Base-by-base conservation (phyloP, 1,140 invertebrate species). In the Drosophila guanche region DNA sequence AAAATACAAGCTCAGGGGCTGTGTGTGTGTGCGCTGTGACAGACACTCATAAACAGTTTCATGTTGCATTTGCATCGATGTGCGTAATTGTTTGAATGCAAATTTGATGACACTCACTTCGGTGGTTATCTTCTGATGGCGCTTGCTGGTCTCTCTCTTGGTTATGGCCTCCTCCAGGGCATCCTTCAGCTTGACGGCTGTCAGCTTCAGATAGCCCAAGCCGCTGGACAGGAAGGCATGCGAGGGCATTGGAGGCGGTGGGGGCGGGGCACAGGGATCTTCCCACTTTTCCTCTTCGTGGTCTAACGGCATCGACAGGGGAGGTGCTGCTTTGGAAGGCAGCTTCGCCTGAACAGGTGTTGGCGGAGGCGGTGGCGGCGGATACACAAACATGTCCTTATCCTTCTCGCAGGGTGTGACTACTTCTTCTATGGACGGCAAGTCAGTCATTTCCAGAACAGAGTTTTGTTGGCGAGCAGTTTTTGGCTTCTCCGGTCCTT, bases 361-460 rank as follows among this genome's bases (percentile, higher is more conserved):
- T 2, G 89, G 75, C 1, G 89, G 89, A 14, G 89, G 89, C n/a
- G 89, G 89, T 0, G 89, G 89, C 5, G 89, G 89, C 2, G 89
- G 78, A 48, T 79, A 69, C 4, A 58, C 59, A n/a, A 79, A 89
- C 22, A 50, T 67, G 14, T 14, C 40, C 33, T 72, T 73, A 2
- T 73, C 75, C 40, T 57, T 43, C 54, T 53, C 7, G 14, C 57
- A 4, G 40, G n/a, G 7, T 10, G 33, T 25, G 69, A 22, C 42
- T 29, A 25, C 41, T n/a, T 77, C 66, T 23, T 55, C 27, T 29
- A 70, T 12, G 42, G 27, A 70, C 23, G 23, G 58, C 27, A 20
- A 60, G 37, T 7, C 43, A 59, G 29, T 69, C 58, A 50, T 79
- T 68, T 47, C 46, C 16, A 37, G 27, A 10, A 41, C 0, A 16